Percentiles rank a stretch among this genome's conserved stretches.
These are phyloP conservation scores for Alexandromys fortis DNA, from an alignment of 2,113 vertebrate species.

Conservation along the genomic window DNA sequence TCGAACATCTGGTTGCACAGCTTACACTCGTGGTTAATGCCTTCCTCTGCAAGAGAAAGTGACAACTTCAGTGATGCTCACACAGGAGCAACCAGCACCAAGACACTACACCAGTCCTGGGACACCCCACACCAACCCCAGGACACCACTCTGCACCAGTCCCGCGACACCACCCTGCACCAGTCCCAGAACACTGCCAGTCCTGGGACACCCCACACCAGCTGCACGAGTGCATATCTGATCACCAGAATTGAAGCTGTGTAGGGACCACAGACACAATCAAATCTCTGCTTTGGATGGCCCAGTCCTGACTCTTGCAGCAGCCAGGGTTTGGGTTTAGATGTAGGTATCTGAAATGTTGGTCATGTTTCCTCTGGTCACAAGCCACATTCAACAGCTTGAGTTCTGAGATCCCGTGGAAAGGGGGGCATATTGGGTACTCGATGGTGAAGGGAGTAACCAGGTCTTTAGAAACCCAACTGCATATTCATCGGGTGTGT, in stretches of 20 bases:
- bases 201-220: not conserved
- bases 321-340: not conserved
- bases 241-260: not conserved
- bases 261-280: not conserved
- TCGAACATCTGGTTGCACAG: slow-evolving; percentile 99
- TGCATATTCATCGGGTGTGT: not conserved
- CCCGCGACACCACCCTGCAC: no score
- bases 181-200: no score
- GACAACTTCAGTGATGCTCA: slow-evolving; percentile 85
- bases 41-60: slow-evolving; percentile 98
- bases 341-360: not conserved
- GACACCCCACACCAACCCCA: no score
- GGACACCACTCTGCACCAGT: no score
- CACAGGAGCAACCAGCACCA: slow-evolving; percentile 58
- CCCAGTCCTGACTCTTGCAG: rapidly evolving
- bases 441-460: not conserved
- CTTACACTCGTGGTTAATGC: slow-evolving; percentile 99
- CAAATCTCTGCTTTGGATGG: not conserved
- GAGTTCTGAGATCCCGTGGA: not conserved
- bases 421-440: not conserved
- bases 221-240: no score
- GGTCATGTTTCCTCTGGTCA: not conserved
- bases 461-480: not conserved
- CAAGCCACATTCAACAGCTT: not conserved
- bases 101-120: rapidly evolving